These are phyloP conservation scores for Adelphocoris suturalis DNA, from an alignment of 2,888 invertebrate species.

Conservation along the genomic window DNA sequence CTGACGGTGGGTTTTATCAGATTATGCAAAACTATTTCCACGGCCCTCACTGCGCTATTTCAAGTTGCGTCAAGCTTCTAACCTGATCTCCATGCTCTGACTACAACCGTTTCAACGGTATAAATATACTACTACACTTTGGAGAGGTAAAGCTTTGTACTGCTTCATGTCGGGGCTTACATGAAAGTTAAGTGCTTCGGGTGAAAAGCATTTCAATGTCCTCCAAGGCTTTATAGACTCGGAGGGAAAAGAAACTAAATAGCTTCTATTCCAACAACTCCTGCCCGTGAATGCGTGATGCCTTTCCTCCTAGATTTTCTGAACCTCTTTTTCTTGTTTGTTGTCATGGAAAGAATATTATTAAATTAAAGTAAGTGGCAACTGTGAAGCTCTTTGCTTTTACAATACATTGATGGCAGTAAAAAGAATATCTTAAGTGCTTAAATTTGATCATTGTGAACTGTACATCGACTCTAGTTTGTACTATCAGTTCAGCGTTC, in stretches of 20 bases:
- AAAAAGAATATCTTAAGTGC: too few species aligned
- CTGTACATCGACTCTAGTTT: not conserved
- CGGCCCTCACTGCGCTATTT: not conserved
- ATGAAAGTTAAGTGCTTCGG: not conserved
- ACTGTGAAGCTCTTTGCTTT: not conserved
- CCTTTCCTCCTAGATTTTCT: not conserved
- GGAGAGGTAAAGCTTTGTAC: not conserved
- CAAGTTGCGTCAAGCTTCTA: not conserved
- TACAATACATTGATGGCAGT: not conserved
- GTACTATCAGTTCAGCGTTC: too few species aligned
- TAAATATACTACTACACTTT: not conserved
- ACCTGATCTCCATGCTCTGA: not conserved
- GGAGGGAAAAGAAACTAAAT: not conserved
- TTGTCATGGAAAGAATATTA: not conserved
- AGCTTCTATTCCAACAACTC: not conserved
- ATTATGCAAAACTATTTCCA: not conserved
- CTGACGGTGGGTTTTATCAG: not conserved
- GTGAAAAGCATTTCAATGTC: conserved; percentile 1
- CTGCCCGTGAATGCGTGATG: not conserved
- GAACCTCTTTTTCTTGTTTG: not conserved
- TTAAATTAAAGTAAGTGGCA: not conserved
- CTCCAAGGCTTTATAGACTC: not conserved
- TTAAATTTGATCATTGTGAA: not conserved
- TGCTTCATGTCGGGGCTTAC: not conserved
- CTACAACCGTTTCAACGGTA: not conserved